Percentiles rank a stretch among this genome's conserved stretches.
Evolutionary conservation across 1,140 invertebrate genomes (phyloP).

Genomic region (Palaemon carinicauda): DNA sequence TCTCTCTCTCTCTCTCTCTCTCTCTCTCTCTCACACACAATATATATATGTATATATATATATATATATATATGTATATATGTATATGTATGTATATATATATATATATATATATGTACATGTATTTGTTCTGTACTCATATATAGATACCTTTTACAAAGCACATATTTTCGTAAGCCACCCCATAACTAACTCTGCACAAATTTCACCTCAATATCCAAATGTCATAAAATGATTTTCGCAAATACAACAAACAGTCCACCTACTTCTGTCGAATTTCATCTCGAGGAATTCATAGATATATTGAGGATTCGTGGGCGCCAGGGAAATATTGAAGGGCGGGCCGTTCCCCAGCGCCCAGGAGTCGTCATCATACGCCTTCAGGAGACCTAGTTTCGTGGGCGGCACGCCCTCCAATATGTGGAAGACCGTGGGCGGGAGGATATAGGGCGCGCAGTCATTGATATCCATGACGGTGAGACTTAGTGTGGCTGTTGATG

Average conservation of each 20-base stretch:
- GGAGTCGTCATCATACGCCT: not conserved
- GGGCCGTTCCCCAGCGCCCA: not conserved
- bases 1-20: too few relatives aligned
- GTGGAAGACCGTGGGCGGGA: not conserved
- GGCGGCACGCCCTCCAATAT: not conserved
- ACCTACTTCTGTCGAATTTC: not conserved
- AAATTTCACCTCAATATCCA: not conserved
- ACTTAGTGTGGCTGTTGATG: slow-evolving; percentile 51
- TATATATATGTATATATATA: not conserved
- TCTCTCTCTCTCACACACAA: too few relatives aligned
- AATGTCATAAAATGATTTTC: not conserved
- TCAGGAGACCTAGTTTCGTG: not conserved
- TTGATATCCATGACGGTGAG: slow-evolving; percentile 51
- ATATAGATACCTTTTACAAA: too few relatives aligned
- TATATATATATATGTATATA: not conserved
- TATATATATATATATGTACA: not conserved
- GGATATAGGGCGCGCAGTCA: slow-evolving; percentile 10
- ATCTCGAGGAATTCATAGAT: not conserved
- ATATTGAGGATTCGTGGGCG: not conserved
- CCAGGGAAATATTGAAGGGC: not conserved
- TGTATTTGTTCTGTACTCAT: too few relatives aligned
- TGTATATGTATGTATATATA: not conserved
- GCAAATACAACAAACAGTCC: not conserved
- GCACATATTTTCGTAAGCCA: too few relatives aligned
- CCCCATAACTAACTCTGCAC: too few relatives aligned